Evolutionary conservation across 2,797 vertebrate genomes (phyloP), one percentile per base, ranked within the genome.

Genomic region (Hemibagrus guttatus): DNA sequence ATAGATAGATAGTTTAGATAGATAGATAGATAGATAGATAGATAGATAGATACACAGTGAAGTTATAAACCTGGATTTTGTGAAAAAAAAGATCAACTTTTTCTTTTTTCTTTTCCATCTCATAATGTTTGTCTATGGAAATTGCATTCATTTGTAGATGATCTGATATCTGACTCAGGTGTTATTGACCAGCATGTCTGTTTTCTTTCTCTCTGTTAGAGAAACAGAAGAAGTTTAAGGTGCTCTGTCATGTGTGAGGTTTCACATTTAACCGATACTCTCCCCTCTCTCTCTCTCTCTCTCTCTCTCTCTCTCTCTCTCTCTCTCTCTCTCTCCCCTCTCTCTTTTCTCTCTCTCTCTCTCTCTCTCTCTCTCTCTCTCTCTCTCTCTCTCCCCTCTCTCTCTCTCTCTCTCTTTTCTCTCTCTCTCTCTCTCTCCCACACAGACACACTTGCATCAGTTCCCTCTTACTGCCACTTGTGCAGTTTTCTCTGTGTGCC

Each of bases 401-500:
- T n/a, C n/a, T n/a, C n/a, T n/a, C n/a, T n/a, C n/a, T n/a, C n/a
- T n/a, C n/a, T 35, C 23, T 64, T 66, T 54, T 83, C 39, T 46
- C 69, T 46, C 69, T 46, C 8, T 14, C 12, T 26, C 82, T 54
- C 61, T 14, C 76, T 39, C 64, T 35, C 58, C 31, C 64, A 84
- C 81, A 86, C 75, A 87, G 26, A 54, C 56, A 75, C 28, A 79
- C 58, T 28, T 26, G 49, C 46, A 49, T 85, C 78, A 80, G 76
- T 68, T 78, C 72, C 78, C 87, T 82, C 81, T 82, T 82, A 85
- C 88, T 86, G 84, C 69, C 86, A 84, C 86, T 85, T 71, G 85
- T 87, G 78, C 63, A 87, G 88, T 88, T 88, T 89, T 88, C 64
- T 79, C 39, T 86, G 49, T 85, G 42, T 84, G 89, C 86, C 88